Conservation (phyloP, 2,797 vertebrate species). For the Glyptemys insculpta region DNA sequence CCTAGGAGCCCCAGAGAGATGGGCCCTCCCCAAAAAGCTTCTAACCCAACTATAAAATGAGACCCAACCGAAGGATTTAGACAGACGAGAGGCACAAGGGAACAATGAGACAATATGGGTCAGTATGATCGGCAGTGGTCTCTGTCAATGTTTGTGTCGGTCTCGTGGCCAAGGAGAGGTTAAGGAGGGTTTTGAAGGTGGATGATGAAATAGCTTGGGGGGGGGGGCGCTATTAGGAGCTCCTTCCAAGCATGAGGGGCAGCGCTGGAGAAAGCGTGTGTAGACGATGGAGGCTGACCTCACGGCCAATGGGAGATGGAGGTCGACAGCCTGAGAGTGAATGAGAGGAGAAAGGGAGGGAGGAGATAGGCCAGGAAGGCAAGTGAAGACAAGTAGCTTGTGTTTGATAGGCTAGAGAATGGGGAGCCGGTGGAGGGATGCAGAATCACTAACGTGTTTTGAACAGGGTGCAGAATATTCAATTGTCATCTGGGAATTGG, state of each 20-base stretch:
- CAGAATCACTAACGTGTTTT: background rate
- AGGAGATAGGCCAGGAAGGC: background rate
- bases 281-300: rapidly evolving
- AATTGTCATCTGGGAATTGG: background rate
- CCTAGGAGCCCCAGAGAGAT: rapidly evolving
- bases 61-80: background rate
- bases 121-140: constrained; percentile 27
- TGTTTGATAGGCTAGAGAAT: background rate
- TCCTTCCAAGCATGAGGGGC: background rate
- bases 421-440: background rate
- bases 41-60: background rate
- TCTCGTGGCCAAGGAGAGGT: constrained; percentile 21
- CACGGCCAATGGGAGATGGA: background rate
- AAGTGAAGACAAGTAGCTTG: background rate
- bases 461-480: background rate
- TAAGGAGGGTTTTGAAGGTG: constrained; percentile 48
- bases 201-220: constrained; percentile 14
- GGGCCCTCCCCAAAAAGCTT: background rate
- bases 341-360: background rate
- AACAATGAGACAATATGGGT: constrained; percentile 22
- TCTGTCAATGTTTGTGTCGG: constrained; percentile 61
- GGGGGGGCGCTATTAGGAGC: background rate
- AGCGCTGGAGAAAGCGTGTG: background rate
- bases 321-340: background rate
- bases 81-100: background rate